phyloP scores from a whole-genome alignment of 2,113 vertebrate species.

The Microtus richardsoni region DNA sequence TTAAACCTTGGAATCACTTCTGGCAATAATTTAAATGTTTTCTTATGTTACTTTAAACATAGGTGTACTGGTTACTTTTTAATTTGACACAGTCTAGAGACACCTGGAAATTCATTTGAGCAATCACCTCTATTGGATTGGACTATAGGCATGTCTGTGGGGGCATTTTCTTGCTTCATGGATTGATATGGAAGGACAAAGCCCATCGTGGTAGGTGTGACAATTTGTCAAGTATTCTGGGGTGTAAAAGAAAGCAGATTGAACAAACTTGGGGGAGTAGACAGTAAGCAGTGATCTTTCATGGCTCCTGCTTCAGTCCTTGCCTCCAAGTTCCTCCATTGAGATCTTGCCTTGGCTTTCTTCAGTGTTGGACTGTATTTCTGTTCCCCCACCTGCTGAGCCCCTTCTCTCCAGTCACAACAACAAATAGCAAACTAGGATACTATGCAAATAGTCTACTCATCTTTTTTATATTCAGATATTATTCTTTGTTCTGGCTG shows the following conservation, averaged over 20 bases:
- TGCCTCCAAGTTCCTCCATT: background rate
- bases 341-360: background rate
- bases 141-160: background rate
- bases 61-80: background rate
- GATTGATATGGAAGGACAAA: background rate
- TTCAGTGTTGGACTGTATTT: background rate
- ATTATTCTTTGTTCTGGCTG: background rate
- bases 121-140: too few relatives aligned
- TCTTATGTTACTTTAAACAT: background rate
- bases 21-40: constrained; percentile 20
- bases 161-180: background rate
- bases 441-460: background rate
- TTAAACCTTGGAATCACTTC: background rate
- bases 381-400: background rate
- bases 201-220: background rate
- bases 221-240: background rate
- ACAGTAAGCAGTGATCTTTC: background rate
- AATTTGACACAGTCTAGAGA: background rate
- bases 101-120: background rate
- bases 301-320: background rate
- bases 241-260: background rate
- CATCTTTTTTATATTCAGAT: background rate
- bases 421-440: background rate
- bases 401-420: background rate
- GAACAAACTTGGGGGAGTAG: background rate